phyloP scores from a whole-genome alignment of 2,888 invertebrate species.

The Dynastes hyllus region DNA sequence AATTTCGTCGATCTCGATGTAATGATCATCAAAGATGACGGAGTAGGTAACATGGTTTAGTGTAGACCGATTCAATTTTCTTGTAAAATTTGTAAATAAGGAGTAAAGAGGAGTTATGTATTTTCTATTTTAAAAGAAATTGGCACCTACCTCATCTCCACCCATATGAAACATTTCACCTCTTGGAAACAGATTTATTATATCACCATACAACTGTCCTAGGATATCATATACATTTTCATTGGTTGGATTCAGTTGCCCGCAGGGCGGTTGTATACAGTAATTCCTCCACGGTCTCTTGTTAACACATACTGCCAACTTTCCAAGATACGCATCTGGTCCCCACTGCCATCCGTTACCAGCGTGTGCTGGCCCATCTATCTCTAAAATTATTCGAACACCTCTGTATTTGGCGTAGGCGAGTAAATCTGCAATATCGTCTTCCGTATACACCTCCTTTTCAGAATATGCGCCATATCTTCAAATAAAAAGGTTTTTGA shows the following conservation, averaged over 20 bases:
- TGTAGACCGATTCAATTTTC: no score
- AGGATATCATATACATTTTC: slow-evolving; percentile 80
- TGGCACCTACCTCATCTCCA: slow-evolving; percentile 82
- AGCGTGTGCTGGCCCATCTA: slow-evolving; percentile 91
- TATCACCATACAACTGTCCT: slow-evolving; percentile 80
- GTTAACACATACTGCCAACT: slow-evolving; percentile 80
- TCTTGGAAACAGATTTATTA: slow-evolving; percentile 75
- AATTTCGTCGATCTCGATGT: no score
- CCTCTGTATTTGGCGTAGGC: slow-evolving; percentile 87
- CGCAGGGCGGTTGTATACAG: slow-evolving; percentile 90
- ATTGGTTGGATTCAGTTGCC: slow-evolving; percentile 88
- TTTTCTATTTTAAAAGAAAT: neutral
- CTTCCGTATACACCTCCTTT: slow-evolving; percentile 79
- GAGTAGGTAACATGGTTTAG: no score
- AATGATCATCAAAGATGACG: no score
- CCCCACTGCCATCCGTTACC: slow-evolving; percentile 93
- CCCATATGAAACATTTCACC: slow-evolving; percentile 85
- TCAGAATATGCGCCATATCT: slow-evolving; percentile 85
- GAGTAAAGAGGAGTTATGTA: no score
- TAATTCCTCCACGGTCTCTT: slow-evolving; percentile 80
- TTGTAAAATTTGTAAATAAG: no score
- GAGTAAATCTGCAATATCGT: slow-evolving; percentile 80
- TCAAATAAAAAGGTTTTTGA: slow-evolving; percentile 50
- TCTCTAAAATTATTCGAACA: slow-evolving; percentile 89
- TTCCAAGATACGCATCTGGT: slow-evolving; percentile 74